phyloP scores from a whole-genome alignment of 2,797 vertebrate species.

The Danionella dracula region DNA sequence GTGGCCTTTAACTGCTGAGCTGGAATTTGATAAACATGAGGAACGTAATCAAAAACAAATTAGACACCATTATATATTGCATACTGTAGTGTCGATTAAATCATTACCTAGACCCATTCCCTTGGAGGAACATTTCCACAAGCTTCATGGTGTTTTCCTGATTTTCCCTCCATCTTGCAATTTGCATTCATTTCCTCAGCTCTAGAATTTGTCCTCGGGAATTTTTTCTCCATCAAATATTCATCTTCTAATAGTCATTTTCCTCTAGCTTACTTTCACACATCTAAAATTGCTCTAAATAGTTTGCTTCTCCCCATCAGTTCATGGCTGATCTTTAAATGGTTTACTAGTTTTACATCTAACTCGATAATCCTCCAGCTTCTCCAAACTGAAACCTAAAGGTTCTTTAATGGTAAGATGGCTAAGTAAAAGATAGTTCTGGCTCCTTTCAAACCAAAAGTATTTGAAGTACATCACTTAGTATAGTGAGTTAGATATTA shows the following conservation, averaged over 20 bases:
- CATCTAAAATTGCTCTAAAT: not conserved
- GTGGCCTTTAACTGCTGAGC: slow-evolving; percentile 20
- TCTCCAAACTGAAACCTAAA: not conserved
- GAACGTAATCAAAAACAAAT: slow-evolving; percentile 24
- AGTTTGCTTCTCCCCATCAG: not conserved
- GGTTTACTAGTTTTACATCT: slow-evolving; percentile 8
- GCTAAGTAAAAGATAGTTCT: no score
- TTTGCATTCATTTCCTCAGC: slow-evolving; percentile 6
- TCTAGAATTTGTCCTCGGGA: slow-evolving; percentile 6
- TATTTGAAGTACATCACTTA: no score
- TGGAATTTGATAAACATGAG: slow-evolving; percentile 18
- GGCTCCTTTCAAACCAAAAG: no score
- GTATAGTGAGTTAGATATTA: no score
- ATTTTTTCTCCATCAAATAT: not conserved
- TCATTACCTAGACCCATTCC: slow-evolving; percentile 23
- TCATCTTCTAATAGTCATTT: slow-evolving; percentile 21
- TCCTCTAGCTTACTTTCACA: not conserved
- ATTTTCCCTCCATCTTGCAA: not conserved
- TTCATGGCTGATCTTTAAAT: slow-evolving; percentile 5
- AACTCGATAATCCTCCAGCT: not conserved
- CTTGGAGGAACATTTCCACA: slow-evolving; percentile 2
- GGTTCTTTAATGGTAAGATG: no score
- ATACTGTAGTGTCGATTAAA: slow-evolving; percentile 27
- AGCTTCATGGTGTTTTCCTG: slow-evolving; percentile 4
- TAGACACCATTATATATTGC: slow-evolving; percentile 19